Conservation (phyloP, 2,113 vertebrate species). For the Poeciliopsis retropinna region DNA sequence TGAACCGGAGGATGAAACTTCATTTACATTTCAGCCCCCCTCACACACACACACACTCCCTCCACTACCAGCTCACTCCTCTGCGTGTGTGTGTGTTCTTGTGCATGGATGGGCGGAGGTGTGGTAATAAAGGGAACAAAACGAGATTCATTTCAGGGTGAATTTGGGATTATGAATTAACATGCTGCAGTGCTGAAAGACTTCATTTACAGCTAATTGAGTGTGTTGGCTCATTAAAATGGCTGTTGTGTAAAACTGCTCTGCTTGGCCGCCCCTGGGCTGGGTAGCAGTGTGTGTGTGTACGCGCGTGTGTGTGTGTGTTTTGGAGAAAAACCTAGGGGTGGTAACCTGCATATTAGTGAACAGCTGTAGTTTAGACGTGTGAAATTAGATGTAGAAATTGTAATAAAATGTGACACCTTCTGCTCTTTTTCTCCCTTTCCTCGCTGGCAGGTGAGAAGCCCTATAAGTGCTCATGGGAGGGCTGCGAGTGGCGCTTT, state of each 20-base stretch:
- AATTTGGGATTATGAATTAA: conserved; percentile 80
- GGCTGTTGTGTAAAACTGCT: conserved; percentile 59
- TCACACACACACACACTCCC: conserved; percentile 2
- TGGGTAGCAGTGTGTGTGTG: conserved; percentile 10
- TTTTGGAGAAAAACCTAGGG: conserved; percentile 31
- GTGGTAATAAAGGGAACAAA: conserved; percentile 54
- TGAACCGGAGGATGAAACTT: conserved; percentile 72
- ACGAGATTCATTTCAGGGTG: conserved; percentile 74
- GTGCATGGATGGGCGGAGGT: conserved; percentile 7
- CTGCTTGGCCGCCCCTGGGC: conserved; percentile 33
- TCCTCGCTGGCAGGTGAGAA: conserved; percentile 74
- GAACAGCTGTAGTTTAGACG: conserved; percentile 61
- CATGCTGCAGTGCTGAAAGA: conserved; percentile 72
- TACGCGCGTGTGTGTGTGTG: conserved; percentile 17
- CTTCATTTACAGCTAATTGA: conserved; percentile 75
- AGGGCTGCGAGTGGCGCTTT: conserved; percentile 95
- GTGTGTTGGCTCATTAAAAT: conserved; percentile 72
- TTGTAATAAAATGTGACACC: conserved; percentile 53
- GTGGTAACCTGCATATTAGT: conserved; percentile 52
- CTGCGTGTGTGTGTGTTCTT: conserved; percentile 37
- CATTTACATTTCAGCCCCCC: conserved; percentile 78
- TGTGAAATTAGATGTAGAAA: conserved; percentile 60
- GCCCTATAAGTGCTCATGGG: conserved; percentile 97
- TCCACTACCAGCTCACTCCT: conserved; percentile 36
- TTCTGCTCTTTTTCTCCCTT: neutral